Conservation (phyloP, 2,113 vertebrate genomes). For the Pangasianodon hypophthalmus region DNA sequence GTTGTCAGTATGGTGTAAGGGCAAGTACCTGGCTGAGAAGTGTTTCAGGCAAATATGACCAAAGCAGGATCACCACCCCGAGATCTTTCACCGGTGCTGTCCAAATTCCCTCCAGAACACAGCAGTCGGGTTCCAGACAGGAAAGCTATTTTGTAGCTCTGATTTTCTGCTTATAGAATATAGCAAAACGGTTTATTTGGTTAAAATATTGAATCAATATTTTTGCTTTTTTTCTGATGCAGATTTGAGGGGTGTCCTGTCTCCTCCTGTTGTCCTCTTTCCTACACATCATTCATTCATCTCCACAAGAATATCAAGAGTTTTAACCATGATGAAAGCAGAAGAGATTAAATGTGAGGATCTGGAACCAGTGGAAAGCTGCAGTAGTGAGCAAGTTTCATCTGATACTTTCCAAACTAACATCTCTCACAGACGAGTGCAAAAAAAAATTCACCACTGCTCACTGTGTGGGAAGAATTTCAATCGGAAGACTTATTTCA, state of each 20-base stretch:
- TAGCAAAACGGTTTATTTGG: not conserved
- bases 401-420: not conserved
- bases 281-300: not conserved
- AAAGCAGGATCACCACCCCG: not conserved
- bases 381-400: not conserved
- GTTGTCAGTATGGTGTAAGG: not conserved
- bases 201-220: not conserved
- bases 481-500: not conserved
- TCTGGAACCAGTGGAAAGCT: not conserved
- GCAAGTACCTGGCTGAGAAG: not conserved
- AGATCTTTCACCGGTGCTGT: not conserved
- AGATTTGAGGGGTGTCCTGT: not conserved
- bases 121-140: not conserved
- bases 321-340: not conserved
- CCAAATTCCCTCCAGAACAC: not conserved
- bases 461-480: not conserved
- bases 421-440: not conserved
- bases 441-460: not conserved
- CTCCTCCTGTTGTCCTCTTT: not conserved
- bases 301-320: not conserved
- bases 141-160: not conserved
- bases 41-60: not conserved
- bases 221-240: not conserved
- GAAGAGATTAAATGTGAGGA: slow-evolving; percentile 18
- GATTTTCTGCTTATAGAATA: not conserved